These are phyloP conservation scores for Euglossa dilemma DNA, from an alignment of 1,140 invertebrate genomes.

Conservation along the genomic window DNA sequence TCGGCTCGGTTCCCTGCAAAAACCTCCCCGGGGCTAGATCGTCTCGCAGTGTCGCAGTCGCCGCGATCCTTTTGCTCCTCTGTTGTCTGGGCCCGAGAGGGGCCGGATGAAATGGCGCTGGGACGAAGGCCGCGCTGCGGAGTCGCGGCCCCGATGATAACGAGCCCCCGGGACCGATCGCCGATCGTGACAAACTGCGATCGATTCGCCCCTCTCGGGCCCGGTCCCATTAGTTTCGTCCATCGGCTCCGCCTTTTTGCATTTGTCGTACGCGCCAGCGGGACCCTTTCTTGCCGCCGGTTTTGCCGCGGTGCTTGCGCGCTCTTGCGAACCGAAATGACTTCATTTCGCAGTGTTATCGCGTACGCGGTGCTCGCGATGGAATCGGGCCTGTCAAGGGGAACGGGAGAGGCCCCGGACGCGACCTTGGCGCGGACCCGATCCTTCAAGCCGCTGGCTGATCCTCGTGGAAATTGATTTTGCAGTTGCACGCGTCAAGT, in stretches of 20 bases:
- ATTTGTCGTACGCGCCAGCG: not conserved
- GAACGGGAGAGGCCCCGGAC: too few species aligned
- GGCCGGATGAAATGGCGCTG: not conserved
- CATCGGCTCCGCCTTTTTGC: not conserved
- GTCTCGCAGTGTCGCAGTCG: not conserved
- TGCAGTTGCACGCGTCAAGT: conserved; percentile 3
- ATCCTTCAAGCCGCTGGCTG: not conserved
- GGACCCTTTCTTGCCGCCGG: not conserved
- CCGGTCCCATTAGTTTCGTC: conserved; percentile 27
- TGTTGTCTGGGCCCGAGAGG: not conserved
- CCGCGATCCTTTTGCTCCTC: too few species aligned
- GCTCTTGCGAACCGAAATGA: conserved; percentile 5
- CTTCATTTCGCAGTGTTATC: conserved; percentile 21
- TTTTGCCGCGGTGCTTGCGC: conserved; percentile 17
- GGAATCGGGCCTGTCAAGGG: not conserved
- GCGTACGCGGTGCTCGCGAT: not conserved
- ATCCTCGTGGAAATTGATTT: conserved; percentile 5
- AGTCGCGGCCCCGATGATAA: conserved; percentile 18
- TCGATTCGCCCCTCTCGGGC: not conserved
- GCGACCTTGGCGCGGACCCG: too few species aligned
- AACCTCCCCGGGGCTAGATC: conserved; percentile 37
- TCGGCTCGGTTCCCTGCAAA: conserved; percentile 23
- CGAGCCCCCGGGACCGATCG: conserved; percentile 8
- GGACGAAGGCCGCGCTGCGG: not conserved
- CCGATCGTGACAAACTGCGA: conserved; percentile 47